Evolutionary conservation across 2,113 vertebrate species (phyloP).

Genomic region (Poeciliopsis turrubarensis): DNA sequence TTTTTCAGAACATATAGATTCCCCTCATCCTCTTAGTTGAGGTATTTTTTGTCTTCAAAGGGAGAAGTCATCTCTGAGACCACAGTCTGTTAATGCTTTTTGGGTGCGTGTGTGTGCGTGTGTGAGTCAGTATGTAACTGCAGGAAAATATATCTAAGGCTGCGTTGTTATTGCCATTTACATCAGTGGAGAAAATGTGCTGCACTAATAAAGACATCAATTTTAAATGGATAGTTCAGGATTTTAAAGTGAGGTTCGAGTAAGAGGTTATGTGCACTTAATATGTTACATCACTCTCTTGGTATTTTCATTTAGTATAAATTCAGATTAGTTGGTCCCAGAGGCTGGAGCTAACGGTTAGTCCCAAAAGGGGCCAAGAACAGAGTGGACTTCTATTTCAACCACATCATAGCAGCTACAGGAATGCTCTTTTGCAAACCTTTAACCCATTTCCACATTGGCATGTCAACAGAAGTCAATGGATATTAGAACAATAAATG

Average conservation of each 20-base stretch:
- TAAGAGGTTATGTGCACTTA: background rate
- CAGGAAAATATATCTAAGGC: slow-evolving; percentile 44
- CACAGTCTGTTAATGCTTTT: slow-evolving; percentile 59
- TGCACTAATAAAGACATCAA: slow-evolving; percentile 10
- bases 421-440: too few relatives aligned
- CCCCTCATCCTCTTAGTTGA: slow-evolving; percentile 71
- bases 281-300: background rate
- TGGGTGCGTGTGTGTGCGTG: slow-evolving; percentile 64
- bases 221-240: background rate
- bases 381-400: background rate
- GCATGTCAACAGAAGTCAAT: background rate
- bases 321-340: background rate
- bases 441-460: too few relatives aligned
- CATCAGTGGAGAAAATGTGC: slow-evolving; percentile 33
- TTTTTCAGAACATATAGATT: slow-evolving; percentile 64
- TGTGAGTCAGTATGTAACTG: slow-evolving; percentile 46
- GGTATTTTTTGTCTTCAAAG: slow-evolving; percentile 75
- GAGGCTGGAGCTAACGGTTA: background rate
- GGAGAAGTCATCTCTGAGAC: slow-evolving; percentile 71
- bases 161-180: slow-evolving; percentile 48
- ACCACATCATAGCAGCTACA: background rate
- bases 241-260: background rate
- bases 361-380: background rate
- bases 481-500: background rate
- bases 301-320: background rate